Evolutionary conservation across 2,888 invertebrate species (phyloP).

Genomic region (Ypsolopha sequella): DNA sequence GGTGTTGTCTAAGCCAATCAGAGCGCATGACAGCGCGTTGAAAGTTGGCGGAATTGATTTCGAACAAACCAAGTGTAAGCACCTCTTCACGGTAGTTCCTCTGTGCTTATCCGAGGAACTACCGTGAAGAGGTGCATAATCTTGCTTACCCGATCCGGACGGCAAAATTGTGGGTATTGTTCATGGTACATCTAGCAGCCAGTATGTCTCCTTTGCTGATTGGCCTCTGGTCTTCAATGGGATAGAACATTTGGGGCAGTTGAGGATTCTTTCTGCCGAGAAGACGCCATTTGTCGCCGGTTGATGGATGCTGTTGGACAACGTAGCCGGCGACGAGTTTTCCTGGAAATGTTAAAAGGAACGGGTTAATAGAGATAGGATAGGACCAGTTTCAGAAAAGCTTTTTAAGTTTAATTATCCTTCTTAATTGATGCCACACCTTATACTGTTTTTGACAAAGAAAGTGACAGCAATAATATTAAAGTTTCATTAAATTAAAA

Average conservation of each 20-base stretch:
- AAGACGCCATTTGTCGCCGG: constrained; percentile 80
- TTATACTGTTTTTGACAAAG: no score
- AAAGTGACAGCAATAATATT: no score
- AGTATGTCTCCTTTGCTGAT: constrained; percentile 79
- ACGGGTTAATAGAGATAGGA: not conserved
- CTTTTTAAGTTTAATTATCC: no score
- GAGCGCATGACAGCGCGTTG: no score
- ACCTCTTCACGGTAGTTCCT: no score
- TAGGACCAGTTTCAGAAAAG: no score
- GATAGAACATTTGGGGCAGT: constrained; percentile 96
- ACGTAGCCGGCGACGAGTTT: constrained; percentile 87
- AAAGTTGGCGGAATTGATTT: no score
- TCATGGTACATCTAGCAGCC: constrained; percentile 94
- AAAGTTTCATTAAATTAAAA: no score
- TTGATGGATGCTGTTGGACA: constrained; percentile 52
- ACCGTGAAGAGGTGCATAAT: constrained; percentile 12
- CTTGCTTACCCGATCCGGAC: constrained; percentile 81
- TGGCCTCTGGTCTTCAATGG: constrained; percentile 73
- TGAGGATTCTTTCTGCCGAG: constrained; percentile 90
- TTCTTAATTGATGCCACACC: no score
- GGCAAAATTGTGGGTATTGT: constrained; percentile 73
- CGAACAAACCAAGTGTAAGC: no score
- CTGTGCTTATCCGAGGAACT: no score
- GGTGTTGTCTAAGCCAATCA: no score
- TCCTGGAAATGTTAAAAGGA: constrained; percentile 49